Percentiles rank a stretch among this genome's conserved stretches.
phyloP scores from a whole-genome alignment of 2,888 invertebrate genomes.

The Apamea sordens region DNA sequence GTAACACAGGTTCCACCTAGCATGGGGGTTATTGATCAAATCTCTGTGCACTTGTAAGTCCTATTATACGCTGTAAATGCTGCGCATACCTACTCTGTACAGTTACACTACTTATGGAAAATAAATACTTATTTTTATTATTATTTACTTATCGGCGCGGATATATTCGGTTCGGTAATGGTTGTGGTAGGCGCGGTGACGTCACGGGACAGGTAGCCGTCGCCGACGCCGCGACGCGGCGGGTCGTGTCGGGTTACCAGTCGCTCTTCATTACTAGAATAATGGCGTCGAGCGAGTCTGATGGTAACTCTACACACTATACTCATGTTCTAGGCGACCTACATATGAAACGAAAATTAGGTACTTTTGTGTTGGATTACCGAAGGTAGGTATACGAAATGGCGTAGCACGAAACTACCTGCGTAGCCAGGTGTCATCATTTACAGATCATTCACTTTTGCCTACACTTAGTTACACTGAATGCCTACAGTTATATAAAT shows the following conservation, averaged over 20 bases:
- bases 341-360: neutral
- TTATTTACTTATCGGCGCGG: conserved; percentile 13
- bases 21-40: too few relatives aligned
- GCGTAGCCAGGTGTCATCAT: neutral
- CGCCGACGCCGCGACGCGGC: neutral
- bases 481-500: too few relatives aligned
- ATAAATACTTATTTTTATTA: too few relatives aligned
- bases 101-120: too few relatives aligned
- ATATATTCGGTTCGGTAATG: conserved; percentile 22
- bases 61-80: too few relatives aligned
- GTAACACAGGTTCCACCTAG: too few relatives aligned
- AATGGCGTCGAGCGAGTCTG: conserved; percentile 11
- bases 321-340: neutral
- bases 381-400: neutral
- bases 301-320: neutral
- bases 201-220: conserved; percentile 31
- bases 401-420: neutral
- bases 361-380: conserved; percentile 2
- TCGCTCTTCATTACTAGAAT: conserved; percentile 10
- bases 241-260: conserved; percentile 19
- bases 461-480: neutral
- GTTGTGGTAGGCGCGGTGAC: conserved; percentile 29
- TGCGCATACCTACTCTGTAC: too few relatives aligned
- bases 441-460: too few relatives aligned
- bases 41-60: too few relatives aligned